These are phyloP conservation scores for Selene dorsalis DNA, from an alignment of 2,797 vertebrate genomes.

Conservation along the genomic window DNA sequence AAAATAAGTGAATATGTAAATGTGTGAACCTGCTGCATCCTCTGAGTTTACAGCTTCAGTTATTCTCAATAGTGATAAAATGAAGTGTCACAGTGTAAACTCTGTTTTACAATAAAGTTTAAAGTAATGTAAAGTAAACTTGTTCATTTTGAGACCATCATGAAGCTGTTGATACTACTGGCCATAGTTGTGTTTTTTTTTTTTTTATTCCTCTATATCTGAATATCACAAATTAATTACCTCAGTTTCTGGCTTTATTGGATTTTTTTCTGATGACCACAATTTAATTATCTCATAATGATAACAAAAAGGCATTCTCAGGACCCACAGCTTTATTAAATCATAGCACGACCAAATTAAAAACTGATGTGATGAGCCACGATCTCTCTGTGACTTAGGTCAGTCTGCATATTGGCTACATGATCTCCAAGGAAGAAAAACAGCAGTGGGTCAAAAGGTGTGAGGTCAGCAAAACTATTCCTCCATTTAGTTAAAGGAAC, in stretches of 20 bases:
- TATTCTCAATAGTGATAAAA: too few relatives aligned
- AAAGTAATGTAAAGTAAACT: neutral
- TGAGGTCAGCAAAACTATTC: neutral
- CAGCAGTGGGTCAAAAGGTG: neutral
- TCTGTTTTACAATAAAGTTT: neutral
- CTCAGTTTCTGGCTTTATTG: neutral
- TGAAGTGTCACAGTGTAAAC: too few relatives aligned
- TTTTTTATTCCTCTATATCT: neutral
- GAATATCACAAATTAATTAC: constrained; percentile 9
- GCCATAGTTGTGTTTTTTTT: neutral
- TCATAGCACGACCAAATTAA: neutral
- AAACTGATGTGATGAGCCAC: neutral
- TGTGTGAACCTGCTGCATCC: too few relatives aligned
- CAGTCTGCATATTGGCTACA: neutral
- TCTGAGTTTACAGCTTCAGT: too few relatives aligned
- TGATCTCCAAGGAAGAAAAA: neutral
- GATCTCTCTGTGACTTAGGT: neutral
- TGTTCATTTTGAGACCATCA: neutral
- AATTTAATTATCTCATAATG: constrained; percentile 13
- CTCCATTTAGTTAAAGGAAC: neutral
- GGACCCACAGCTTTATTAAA: constrained; percentile 20
- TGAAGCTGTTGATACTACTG: neutral
- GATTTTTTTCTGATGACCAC: constrained; percentile 9
- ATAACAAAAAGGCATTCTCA: constrained; percentile 2
- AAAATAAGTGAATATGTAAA: constrained; percentile 1